A percentile compares a stretch with the other conserved stretches of the same genome.
Evolutionary conservation across 2,797 vertebrate species (phyloP).

Genomic region (Hapalemur alaotrensis): DNA sequence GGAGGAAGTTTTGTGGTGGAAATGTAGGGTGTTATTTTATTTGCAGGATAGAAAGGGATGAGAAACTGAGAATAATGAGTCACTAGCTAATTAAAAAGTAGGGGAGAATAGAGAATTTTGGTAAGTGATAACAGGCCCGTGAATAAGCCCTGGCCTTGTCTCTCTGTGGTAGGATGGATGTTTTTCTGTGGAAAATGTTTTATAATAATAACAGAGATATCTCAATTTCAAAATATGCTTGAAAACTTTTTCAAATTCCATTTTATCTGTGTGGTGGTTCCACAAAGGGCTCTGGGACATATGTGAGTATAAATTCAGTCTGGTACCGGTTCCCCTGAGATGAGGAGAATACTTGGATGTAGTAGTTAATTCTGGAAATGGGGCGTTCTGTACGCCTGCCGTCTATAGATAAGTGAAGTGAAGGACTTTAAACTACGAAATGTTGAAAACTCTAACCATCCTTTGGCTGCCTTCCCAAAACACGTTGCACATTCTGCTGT

Average conservation of each 20-base stretch:
- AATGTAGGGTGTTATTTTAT: not conserved
- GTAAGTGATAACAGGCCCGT: not conserved
- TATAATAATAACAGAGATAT: not conserved
- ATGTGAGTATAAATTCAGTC: not conserved
- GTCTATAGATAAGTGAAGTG: fast-evolving
- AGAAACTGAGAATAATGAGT: not conserved
- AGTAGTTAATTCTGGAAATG: too few species aligned
- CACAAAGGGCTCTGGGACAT: too few species aligned
- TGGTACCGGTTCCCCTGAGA: not conserved
- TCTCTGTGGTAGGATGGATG: not conserved
- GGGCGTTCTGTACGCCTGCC: not conserved
- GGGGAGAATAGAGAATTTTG: not conserved
- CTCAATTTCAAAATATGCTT: not conserved
- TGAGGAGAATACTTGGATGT: too few species aligned
- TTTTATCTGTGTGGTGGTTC: not conserved
- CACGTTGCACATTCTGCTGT: not conserved
- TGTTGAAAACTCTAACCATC: fast-evolving
- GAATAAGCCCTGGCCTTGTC: not conserved
- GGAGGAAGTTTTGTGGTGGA: not conserved
- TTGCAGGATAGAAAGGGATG: not conserved
- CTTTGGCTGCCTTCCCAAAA: not conserved
- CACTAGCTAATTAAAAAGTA: not conserved
- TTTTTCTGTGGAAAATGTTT: not conserved
- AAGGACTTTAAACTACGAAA: not conserved
- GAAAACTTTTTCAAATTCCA: not conserved